Conservation (phyloP, 2,888 invertebrate species). For the Carterocephalus palaemon region DNA sequence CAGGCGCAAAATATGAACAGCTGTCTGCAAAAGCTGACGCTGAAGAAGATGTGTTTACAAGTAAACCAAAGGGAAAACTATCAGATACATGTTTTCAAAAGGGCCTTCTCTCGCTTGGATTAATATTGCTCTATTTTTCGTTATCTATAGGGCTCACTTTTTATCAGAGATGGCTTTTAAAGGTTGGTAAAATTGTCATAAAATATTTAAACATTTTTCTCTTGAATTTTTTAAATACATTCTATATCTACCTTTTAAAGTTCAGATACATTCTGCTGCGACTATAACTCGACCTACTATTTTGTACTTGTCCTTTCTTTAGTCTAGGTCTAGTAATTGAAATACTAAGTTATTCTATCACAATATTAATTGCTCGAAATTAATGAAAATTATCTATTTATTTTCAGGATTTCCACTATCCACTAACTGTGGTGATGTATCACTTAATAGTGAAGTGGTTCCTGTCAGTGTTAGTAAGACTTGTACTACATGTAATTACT, state of each 20-base stretch:
- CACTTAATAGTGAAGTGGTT: conserved; percentile 94
- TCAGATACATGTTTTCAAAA: conserved; percentile 64
- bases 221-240: no score
- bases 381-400: background rate
- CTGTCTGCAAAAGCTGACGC: conserved; percentile 62
- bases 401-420: conserved; percentile 90
- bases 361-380: no score
- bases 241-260: no score
- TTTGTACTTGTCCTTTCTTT: no score
- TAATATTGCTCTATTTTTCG: conserved; percentile 91
- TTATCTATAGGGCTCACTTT: conserved; percentile 97
- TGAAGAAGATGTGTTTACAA: conserved; percentile 61
- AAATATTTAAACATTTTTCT: no score
- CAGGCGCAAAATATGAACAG: conserved; percentile 71
- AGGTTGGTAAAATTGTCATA: conserved; percentile 78
- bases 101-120: conserved; percentile 58
- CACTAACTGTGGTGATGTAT: conserved; percentile 92
- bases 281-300: no score
- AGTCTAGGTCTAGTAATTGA: no score
- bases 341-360: no score
- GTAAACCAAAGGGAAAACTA: conserved; percentile 59
- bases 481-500: conserved; percentile 54
- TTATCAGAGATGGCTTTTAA: conserved; percentile 95
- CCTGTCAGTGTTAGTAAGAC: conserved; percentile 85
- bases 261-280: no score